Conservation (phyloP, 2,888 invertebrate genomes). For the Stegana nigrithorax region DNA sequence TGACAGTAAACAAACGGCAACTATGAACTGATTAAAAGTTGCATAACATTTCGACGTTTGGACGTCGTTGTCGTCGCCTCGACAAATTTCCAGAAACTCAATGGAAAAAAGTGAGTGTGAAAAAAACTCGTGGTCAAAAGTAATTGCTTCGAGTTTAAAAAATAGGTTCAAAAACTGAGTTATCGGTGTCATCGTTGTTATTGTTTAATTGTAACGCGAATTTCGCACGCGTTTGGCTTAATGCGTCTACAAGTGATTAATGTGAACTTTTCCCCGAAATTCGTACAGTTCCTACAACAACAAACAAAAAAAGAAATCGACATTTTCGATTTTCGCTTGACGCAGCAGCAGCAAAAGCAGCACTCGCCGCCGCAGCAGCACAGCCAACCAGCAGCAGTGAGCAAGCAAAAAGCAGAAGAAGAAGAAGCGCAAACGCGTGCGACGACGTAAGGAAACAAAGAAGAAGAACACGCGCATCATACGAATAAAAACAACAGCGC, state of each 20-base stretch:
- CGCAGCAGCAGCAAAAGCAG: conserved; percentile 29
- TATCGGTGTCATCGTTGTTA: background rate
- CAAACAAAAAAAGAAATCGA: conserved; percentile 18
- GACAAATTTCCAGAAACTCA: conserved; percentile 55
- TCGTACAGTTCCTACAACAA: conserved; percentile 53
- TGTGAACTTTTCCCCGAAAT: conserved; percentile 31
- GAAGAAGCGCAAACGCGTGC: conserved; percentile 18
- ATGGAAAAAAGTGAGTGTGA: conserved; percentile 20
- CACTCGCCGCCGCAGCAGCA: conserved; percentile 12
- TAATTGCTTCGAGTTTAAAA: background rate
- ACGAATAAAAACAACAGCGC: conserved; percentile 4
- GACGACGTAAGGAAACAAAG: background rate
- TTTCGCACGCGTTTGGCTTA: too few species aligned
- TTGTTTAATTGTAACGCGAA: too few species aligned
- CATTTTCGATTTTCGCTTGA: conserved; percentile 31
- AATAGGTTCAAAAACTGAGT: background rate
- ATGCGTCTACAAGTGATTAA: conserved; percentile 7
- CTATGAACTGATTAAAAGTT: conserved; percentile 52
- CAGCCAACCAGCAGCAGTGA: conserved; percentile 8
- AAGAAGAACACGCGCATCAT: conserved; percentile 1
- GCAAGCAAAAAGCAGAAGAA: conserved; percentile 34
- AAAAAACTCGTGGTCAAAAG: conserved; percentile 13
- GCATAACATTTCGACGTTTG: conserved; percentile 43
- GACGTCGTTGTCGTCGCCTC: conserved; percentile 35
- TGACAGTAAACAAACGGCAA: conserved; percentile 38